These are phyloP conservation scores for Paramuricea clavata DNA, from an alignment of 92 coral and sea anemone species.

Conservation along the genomic window DNA sequence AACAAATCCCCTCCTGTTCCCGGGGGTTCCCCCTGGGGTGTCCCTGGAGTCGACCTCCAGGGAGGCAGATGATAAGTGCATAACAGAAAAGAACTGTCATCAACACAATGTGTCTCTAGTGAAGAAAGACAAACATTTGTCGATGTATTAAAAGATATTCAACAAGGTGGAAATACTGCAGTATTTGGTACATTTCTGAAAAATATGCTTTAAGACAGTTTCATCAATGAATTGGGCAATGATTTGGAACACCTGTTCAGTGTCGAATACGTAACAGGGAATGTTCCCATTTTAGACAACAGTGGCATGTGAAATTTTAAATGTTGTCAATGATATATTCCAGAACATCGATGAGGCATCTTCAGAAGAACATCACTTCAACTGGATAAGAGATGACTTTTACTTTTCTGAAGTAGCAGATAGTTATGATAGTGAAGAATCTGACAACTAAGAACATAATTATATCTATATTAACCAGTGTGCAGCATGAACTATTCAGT, in stretches of 20 bases:
- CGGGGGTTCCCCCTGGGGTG: too few species aligned
- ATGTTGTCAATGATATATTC: slow-evolving; percentile 57
- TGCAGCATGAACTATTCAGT: too few species aligned
- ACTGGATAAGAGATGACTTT: neutral
- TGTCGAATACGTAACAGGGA: slow-evolving; percentile 37
- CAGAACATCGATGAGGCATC: slow-evolving; percentile 44
- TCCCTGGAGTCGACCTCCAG: too few species aligned
- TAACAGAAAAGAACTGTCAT: slow-evolving; percentile 23
- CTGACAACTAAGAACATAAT: too few species aligned
- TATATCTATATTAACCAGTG: too few species aligned
- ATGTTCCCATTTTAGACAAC: slow-evolving; percentile 32
- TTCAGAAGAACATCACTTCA: neutral
- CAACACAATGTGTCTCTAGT: slow-evolving; percentile 22
- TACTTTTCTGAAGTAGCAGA: too few species aligned
- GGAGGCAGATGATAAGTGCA: too few species aligned
- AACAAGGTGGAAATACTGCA: slow-evolving; percentile 30
- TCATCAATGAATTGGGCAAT: slow-evolving; percentile 11
- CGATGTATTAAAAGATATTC: slow-evolving; percentile 57
- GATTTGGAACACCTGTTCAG: slow-evolving; percentile 31
- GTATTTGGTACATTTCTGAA: slow-evolving; percentile 6
- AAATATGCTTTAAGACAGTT: neutral
- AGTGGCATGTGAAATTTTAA: slow-evolving; percentile 49
- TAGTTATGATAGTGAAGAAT: neutral
- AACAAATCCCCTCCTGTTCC: too few species aligned
- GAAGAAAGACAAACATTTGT: slow-evolving; percentile 38